Conservation (phyloP, 2,797 vertebrate genomes). For the Acanthiza pusilla region DNA sequence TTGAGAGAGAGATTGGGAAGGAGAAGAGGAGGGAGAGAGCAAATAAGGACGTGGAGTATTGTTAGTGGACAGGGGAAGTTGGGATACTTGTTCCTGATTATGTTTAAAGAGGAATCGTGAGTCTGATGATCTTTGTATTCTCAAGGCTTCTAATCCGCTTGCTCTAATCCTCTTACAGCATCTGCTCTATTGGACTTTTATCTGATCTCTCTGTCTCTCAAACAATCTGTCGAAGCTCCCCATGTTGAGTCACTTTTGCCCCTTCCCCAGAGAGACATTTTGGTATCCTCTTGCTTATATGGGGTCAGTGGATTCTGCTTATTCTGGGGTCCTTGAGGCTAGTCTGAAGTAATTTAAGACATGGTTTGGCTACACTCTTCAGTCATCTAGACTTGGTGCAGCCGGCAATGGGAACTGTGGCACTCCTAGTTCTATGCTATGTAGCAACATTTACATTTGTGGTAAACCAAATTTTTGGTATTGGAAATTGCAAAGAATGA, state of each 20-base stretch:
- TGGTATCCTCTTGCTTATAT: background rate
- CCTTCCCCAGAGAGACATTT: background rate
- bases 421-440: background rate
- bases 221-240: slow-evolving; percentile 34
- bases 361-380: background rate
- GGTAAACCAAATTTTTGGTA: background rate
- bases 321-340: background rate
- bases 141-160: slow-evolving; percentile 64
- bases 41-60: slow-evolving; percentile 16
- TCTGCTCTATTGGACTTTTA: slow-evolving; percentile 61
- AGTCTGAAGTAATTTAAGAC: background rate
- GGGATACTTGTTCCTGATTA: slow-evolving; percentile 43
- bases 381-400: background rate
- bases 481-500: background rate
- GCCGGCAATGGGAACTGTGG: background rate
- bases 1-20: background rate
- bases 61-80: background rate
- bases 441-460: background rate
- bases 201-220: slow-evolving; percentile 65
- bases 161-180: slow-evolving; percentile 70
- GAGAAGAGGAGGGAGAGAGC: background rate
- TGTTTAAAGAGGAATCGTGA: slow-evolving; percentile 55
- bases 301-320: background rate
- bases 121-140: slow-evolving; percentile 53
- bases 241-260: background rate